Conservation (phyloP, 2,113 vertebrate genomes). For the Motacilla tschutschensis region DNA sequence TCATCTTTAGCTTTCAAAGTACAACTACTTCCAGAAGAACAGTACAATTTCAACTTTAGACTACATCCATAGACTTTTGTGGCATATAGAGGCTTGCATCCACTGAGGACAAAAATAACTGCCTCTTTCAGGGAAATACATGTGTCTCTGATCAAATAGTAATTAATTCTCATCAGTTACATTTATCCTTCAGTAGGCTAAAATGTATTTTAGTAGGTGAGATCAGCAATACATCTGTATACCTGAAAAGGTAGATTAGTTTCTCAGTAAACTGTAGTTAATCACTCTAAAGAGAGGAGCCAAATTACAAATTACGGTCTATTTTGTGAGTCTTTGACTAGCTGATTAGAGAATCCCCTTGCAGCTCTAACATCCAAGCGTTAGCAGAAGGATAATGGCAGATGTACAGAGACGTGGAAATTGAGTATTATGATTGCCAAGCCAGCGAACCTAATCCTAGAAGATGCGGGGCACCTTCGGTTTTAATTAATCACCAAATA, state of each 20-base stretch:
- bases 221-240: not conserved
- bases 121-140: not conserved
- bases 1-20: not conserved
- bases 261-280: slow-evolving; percentile 43
- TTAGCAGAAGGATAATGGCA: slow-evolving; percentile 40
- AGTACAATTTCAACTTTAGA: not conserved
- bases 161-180: not conserved
- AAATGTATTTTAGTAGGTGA: slow-evolving; percentile 24
- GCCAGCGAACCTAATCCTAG: not conserved
- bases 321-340: slow-evolving; percentile 32
- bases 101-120: not conserved
- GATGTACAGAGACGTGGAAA: slow-evolving; percentile 13
- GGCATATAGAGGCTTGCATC: not conserved
- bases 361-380: slow-evolving; percentile 30
- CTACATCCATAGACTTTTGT: not conserved
- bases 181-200: slow-evolving; percentile 3
- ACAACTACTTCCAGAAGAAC: not conserved
- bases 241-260: slow-evolving; percentile 53
- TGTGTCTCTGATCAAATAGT: not conserved
- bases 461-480: not conserved
- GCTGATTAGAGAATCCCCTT: slow-evolving; percentile 39
- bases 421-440: slow-evolving; percentile 3
- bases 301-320: slow-evolving; percentile 43
- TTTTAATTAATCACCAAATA: not conserved
- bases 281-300: slow-evolving; percentile 16